A percentile compares a stretch with the other conserved stretches of the same genome.
phyloP scores from a whole-genome alignment of 53 echinoderm and acorn worm species.

The Echinometra lucunter region DNA sequence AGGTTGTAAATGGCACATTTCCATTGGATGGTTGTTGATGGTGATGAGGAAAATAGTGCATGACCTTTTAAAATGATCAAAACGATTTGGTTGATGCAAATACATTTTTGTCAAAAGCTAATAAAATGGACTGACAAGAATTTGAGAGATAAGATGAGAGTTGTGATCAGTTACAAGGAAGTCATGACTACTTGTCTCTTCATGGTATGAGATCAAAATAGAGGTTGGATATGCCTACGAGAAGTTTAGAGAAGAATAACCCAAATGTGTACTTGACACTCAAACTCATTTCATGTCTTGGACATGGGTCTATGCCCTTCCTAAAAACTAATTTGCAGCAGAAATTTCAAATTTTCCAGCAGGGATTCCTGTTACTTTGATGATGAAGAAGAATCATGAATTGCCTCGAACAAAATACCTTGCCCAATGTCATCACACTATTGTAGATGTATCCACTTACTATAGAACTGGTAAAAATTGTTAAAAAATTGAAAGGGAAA shows the following conservation, averaged over 20 bases:
- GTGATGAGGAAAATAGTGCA: slow-evolving; percentile 2
- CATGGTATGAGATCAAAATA: neutral
- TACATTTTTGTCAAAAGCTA: neutral
- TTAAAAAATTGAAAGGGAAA: slow-evolving; percentile 8
- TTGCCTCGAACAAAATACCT: slow-evolving; percentile 47
- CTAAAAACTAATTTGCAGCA: slow-evolving; percentile 61
- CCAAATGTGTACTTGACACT: slow-evolving; percentile 48
- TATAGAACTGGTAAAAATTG: slow-evolving; percentile 4
- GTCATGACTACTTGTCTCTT: neutral
- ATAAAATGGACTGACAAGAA: neutral
- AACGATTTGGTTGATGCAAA: neutral
- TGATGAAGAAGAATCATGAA: slow-evolving; percentile 33
- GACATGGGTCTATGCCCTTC: slow-evolving; percentile 36
- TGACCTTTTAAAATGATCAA: slow-evolving; percentile 1
- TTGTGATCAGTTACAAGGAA: neutral
- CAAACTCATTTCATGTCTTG: slow-evolving; percentile 28
- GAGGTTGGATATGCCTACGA: neutral
- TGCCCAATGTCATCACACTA: slow-evolving; percentile 37
- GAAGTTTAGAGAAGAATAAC: neutral
- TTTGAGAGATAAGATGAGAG: neutral
- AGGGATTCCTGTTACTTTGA: slow-evolving; percentile 45
- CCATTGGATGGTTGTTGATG: neutral
- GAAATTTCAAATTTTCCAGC: slow-evolving; percentile 46
- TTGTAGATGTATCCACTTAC: slow-evolving; percentile 49
- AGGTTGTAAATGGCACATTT: neutral